These are phyloP conservation scores for Edolisoma coerulescens DNA, from an alignment of 2,113 vertebrate genomes.

Conservation along the genomic window DNA sequence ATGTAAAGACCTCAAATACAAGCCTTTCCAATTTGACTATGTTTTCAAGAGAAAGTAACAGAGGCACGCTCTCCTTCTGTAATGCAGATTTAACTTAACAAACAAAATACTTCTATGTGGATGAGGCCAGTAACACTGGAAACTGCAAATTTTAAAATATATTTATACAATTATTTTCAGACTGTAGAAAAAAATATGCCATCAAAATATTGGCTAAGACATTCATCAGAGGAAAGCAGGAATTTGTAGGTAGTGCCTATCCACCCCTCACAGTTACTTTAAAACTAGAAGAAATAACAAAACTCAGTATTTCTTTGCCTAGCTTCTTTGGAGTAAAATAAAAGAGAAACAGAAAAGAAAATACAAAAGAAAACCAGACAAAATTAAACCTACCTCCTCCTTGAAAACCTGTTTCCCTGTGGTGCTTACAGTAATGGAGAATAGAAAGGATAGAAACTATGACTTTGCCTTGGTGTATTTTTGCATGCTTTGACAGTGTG, in stretches of 20 bases:
- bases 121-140: neutral
- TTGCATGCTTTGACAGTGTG: neutral
- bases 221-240: neutral
- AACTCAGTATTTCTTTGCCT: neutral
- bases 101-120: neutral
- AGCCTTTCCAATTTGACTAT: neutral
- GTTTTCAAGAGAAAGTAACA: neutral
- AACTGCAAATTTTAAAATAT: neutral
- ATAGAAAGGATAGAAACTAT: neutral
- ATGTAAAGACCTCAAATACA: neutral
- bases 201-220: neutral
- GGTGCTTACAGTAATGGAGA: neutral
- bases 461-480: neutral
- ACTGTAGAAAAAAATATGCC: neutral
- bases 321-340: neutral
- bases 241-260: neutral
- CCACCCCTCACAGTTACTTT: neutral
- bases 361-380: neutral
- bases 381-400: slow-evolving; percentile 17
- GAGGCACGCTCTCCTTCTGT: neutral
- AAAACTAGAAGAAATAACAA: neutral
- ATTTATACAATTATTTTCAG: neutral
- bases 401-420: neutral
- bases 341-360: neutral
- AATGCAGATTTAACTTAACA: neutral